Base-by-base conservation (phyloP, 2,888 invertebrate genomes). In the Ophion costatus region DNA sequence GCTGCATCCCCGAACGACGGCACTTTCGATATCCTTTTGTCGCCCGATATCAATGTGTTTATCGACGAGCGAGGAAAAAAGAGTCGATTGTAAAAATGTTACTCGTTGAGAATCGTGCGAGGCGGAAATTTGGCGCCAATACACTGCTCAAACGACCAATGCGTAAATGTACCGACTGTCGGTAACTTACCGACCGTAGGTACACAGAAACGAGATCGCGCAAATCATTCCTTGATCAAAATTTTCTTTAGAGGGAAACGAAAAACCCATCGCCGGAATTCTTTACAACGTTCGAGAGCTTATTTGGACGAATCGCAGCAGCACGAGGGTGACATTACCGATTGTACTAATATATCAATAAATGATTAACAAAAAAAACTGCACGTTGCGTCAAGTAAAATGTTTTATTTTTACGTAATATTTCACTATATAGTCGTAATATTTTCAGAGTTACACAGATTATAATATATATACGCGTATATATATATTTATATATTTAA, bases 371-470 rank as follows among this genome's bases (percentile, higher is more conserved):
- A 22, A 73, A 22, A 22, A 38, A 42, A 22, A 22, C 17, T 5
- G 20, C 5, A 33, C 22, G 5, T 56, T 38, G 20, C 56, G 59
- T 75, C 64, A 59, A 57, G 29, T 67, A 67, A 80, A 74, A 75
- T 66, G 29, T 67, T 75, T 61, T 74, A 80, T 80, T 80, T 63
- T 51, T 14, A 56, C 29, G 67, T 73, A 69, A 66, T 75, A 80
- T 71, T 80, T 63, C 45, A 56, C 66, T 66, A 57, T 66, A 56
- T 61, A 59, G 61, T 73, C 64, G 33, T 66, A 64, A 56, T 66
- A 66, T 57, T 76, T 66, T 56, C 64, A 56, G 56, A 56, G 51
- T 56, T 66, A 66, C 66, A 66, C 17, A 66, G 51, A 56, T 51
- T 64, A 63, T 29, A n/a, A 66, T 64, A 57, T 56, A 42, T 57